Conservation (phyloP, 2,888 invertebrate species). For the Acleris literana region DNA sequence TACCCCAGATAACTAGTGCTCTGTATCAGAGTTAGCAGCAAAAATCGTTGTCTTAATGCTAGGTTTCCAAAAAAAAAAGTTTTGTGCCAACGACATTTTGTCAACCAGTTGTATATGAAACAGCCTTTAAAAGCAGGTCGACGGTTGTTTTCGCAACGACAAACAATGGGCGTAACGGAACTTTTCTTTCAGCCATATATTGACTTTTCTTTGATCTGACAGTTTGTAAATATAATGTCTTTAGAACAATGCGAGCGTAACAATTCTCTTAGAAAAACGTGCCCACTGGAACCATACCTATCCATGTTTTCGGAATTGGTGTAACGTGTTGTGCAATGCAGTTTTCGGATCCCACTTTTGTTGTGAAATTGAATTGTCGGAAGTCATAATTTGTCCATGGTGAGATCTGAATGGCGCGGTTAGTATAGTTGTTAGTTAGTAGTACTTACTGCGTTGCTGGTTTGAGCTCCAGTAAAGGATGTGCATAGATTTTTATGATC, state of each 20-base stretch:
- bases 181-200: slow-evolving; percentile 48
- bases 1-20: no score
- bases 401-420: no score
- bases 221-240: slow-evolving; percentile 59
- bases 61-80: no score
- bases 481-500: no score
- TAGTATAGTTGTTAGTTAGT: no score
- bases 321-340: background rate
- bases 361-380: no score
- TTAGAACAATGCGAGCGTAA: slow-evolving; percentile 59
- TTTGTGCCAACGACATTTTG: background rate
- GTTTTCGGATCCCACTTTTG: background rate
- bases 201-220: slow-evolving; percentile 50
- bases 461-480: no score
- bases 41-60: no score
- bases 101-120: slow-evolving; percentile 2
- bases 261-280: slow-evolving; percentile 42
- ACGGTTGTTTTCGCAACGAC: slow-evolving; percentile 46
- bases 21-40: no score
- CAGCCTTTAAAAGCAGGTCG: slow-evolving; percentile 11
- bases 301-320: slow-evolving; percentile 4
- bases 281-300: no score
- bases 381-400: no score
- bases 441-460: no score
- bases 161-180: slow-evolving; percentile 42